Evolutionary conservation across 2,113 vertebrate genomes (phyloP).

Genomic region (Orycteropus afer): DNA sequence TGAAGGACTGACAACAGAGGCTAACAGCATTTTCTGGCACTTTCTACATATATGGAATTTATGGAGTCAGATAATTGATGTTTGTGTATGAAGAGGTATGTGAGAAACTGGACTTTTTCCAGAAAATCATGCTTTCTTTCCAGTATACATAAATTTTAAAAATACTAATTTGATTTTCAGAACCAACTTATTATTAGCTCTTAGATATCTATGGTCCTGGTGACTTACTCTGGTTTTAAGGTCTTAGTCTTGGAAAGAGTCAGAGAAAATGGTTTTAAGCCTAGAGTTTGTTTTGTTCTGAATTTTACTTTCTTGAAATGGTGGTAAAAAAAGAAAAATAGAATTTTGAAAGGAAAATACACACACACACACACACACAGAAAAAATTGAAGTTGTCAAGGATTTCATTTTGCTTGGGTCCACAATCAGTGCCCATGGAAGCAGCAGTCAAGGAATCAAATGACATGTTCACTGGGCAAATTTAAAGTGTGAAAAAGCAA

Average conservation of each 20-base stretch:
- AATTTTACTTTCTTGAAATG: neutral
- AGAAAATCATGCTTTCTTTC: neutral
- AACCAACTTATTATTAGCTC: neutral
- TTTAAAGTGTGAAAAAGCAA: too few species aligned
- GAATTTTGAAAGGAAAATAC: neutral
- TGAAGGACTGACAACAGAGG: neutral
- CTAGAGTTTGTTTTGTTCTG: constrained; percentile 15
- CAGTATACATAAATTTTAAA: neutral
- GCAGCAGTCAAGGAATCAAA: too few species aligned
- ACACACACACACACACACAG: too few species aligned
- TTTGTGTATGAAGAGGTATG: neutral
- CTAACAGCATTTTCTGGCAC: neutral
- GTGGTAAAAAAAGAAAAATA: neutral
- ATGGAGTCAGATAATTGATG: neutral
- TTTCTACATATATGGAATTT: neutral
- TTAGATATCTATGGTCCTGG: neutral
- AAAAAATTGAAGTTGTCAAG: too few species aligned
- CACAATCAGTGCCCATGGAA: too few species aligned
- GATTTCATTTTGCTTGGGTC: too few species aligned
- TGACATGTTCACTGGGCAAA: too few species aligned
- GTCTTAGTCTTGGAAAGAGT: neutral
- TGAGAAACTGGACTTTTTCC: neutral
- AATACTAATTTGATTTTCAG: neutral
- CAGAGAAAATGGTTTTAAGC: constrained; percentile 34
- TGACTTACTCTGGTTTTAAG: neutral